A percentile compares a stretch with the other conserved stretches of the same genome.
Conservation (phyloP, 2,888 invertebrate genomes). For the Ctenicera cuprea region DNA sequence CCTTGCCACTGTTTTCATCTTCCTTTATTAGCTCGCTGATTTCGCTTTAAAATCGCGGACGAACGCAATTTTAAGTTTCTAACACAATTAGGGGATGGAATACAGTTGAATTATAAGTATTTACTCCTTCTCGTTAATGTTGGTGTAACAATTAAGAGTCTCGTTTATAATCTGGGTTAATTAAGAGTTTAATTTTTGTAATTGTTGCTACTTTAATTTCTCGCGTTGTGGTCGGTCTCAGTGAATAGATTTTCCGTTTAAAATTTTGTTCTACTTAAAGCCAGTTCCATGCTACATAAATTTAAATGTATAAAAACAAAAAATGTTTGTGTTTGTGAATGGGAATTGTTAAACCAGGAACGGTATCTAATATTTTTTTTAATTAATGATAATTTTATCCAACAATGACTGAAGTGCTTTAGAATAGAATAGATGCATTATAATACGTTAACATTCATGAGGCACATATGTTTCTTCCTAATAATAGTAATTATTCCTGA, state of each 20-base stretch:
- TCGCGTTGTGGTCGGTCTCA: background rate
- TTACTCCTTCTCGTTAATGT: too few species aligned
- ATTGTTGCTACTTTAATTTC: too few species aligned
- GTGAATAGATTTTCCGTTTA: background rate
- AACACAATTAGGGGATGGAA: background rate
- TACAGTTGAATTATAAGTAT: background rate
- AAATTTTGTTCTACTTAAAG: too few species aligned
- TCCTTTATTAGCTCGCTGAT: slow-evolving; percentile 30
- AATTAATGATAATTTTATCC: slow-evolving; percentile 25
- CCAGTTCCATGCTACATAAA: too few species aligned
- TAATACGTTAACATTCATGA: slow-evolving; percentile 29
- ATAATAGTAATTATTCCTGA: slow-evolving; percentile 26
- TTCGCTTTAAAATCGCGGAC: background rate
- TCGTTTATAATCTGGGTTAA: too few species aligned
- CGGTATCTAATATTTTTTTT: background rate
- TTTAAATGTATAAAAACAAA: too few species aligned
- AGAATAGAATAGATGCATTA: slow-evolving; percentile 28
- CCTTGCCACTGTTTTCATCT: slow-evolving; percentile 27
- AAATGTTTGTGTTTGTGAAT: too few species aligned
- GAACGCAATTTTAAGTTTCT: background rate
- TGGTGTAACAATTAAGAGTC: too few species aligned
- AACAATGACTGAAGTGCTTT: slow-evolving; percentile 16
- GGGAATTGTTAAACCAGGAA: background rate
- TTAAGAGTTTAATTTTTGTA: too few species aligned
- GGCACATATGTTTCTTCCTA: slow-evolving; percentile 21